Percentiles rank a stretch among this genome's conserved stretches.
Conservation (phyloP, 1,140 invertebrate species). For the Asbolus verrucosus region DNA sequence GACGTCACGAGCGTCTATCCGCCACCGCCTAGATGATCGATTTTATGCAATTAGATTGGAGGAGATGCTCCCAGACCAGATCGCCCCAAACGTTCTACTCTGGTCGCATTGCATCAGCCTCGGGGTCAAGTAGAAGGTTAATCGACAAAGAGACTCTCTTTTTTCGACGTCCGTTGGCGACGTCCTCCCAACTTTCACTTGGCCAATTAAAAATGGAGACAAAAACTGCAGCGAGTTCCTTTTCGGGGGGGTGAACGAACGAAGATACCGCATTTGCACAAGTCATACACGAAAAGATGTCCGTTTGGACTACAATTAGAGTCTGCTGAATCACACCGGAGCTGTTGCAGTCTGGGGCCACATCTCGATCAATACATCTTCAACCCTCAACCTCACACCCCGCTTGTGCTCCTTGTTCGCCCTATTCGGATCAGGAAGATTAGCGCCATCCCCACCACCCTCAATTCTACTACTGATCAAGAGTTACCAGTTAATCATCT, state of each 20-base stretch:
- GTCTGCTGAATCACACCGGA: slow-evolving; percentile 35
- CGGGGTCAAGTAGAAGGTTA: background rate
- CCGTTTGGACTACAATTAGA: slow-evolving; percentile 23
- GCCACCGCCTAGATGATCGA: slow-evolving; percentile 50
- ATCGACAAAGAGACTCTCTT: no score
- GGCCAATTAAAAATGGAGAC: no score
- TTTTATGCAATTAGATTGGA: slow-evolving; percentile 53
- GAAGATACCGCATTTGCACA: background rate
- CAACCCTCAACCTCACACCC: slow-evolving; percentile 36
- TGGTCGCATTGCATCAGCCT: background rate
- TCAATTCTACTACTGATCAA: slow-evolving; percentile 12
- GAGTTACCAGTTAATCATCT: slow-evolving; percentile 24
- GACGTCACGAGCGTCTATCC: slow-evolving; percentile 61
- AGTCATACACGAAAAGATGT: slow-evolving; percentile 17
- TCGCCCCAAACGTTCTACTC: background rate
- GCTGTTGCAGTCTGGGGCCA: slow-evolving; percentile 41
- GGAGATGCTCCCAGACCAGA: slow-evolving; percentile 24
- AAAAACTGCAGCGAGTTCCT: no score
- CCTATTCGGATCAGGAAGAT: slow-evolving; percentile 27
- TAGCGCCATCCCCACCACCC: slow-evolving; percentile 27
- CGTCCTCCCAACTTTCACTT: no score
- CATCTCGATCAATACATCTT: slow-evolving; percentile 42
- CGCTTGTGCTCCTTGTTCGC: slow-evolving; percentile 3
- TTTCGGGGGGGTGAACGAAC: slow-evolving; percentile 1
- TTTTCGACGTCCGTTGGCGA: no score